These are phyloP conservation scores for Glaucidium brasilianum DNA, from an alignment of 2,113 vertebrate genomes.

Conservation along the genomic window DNA sequence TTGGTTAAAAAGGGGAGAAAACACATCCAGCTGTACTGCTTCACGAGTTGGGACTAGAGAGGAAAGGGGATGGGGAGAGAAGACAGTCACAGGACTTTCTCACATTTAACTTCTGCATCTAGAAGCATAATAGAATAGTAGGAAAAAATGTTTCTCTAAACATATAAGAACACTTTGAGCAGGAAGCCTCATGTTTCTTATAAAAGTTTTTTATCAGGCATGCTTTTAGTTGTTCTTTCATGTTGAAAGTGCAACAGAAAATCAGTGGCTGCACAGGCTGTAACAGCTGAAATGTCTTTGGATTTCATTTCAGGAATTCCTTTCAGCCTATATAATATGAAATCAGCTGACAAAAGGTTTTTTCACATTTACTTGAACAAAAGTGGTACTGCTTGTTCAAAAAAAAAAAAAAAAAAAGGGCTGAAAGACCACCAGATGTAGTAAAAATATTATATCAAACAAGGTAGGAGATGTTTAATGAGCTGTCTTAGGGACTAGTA, in stretches of 20 bases:
- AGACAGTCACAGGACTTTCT: not conserved
- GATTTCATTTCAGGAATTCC: not conserved
- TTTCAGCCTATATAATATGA: not conserved
- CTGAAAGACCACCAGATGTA: not conserved
- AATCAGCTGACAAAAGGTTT: not conserved
- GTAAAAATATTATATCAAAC: not conserved
- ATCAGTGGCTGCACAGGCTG: not conserved
- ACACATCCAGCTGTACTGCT: not conserved
- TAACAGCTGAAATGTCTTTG: not conserved
- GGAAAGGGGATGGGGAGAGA: rapidly evolving
- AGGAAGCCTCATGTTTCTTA: not conserved
- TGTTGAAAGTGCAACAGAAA: not conserved
- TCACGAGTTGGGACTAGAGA: not conserved
- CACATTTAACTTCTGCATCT: not conserved
- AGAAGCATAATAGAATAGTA: not conserved
- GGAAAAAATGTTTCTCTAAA: not conserved
- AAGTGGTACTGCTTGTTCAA: not conserved
- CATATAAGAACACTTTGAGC: not conserved
- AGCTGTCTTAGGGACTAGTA: not conserved
- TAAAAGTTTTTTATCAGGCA: not conserved
- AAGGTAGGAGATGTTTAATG: not conserved
- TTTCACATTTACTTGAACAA: not conserved
- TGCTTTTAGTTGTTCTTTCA: not conserved
- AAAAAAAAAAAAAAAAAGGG: not conserved
- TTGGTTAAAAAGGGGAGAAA: not conserved